These are phyloP conservation scores for Neodon shergylaensis DNA, from an alignment of 2,113 vertebrate species.

Conservation along the genomic window DNA sequence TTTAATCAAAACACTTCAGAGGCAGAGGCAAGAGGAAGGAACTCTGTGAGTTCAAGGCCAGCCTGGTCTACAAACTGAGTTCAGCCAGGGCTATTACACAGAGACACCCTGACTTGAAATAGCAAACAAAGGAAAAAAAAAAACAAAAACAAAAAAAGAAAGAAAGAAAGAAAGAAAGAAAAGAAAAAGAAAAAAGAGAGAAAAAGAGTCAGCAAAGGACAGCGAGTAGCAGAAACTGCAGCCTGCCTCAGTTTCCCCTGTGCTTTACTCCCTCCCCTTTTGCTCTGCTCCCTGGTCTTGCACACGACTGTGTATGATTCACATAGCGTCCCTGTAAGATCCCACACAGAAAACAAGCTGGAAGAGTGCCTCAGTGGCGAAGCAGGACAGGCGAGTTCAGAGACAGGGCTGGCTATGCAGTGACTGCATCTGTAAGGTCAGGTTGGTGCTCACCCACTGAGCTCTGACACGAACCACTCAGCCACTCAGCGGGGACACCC, in stretches of 20 bases:
- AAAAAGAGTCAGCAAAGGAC: neutral
- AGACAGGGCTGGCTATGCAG: rapidly evolving
- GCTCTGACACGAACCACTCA: neutral
- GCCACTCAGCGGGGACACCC: neutral
- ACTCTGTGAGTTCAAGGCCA: no score
- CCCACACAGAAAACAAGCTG: neutral
- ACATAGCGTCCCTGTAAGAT: neutral
- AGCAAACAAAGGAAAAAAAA: neutral
- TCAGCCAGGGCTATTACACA: no score
- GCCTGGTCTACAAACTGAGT: no score
- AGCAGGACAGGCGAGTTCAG: neutral
- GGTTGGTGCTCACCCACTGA: neutral
- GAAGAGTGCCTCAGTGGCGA: neutral
- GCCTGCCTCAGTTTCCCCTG: neutral
- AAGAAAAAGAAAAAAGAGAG: no score
- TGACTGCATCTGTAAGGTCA: no score
- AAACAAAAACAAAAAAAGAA: no score
- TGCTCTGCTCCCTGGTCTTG: neutral
- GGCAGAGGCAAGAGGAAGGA: no score
- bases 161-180: no score
- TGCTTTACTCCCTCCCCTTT: neutral
- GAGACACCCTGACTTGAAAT: no score
- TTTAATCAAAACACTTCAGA: no score
- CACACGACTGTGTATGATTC: no score
- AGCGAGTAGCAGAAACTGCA: neutral